A percentile compares a stretch with the other conserved stretches of the same genome.
These are phyloP conservation scores for Melanotaenia trifasciata DNA, from an alignment of 2,797 vertebrate genomes.

Conservation along the genomic window DNA sequence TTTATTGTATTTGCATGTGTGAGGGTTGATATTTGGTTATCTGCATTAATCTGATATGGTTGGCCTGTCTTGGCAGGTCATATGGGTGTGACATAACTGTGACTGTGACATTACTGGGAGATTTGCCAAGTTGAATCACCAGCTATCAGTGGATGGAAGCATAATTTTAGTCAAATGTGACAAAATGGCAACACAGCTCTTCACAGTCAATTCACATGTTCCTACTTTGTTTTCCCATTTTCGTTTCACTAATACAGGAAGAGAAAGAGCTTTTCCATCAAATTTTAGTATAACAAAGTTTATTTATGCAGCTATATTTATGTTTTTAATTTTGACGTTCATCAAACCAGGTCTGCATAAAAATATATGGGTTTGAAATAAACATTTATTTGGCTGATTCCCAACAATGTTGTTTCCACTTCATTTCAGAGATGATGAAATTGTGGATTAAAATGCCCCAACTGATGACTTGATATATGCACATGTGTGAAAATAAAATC, in stretches of 20 bases:
- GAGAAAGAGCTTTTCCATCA: too few relatives aligned
- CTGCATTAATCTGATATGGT: conserved; percentile 27
- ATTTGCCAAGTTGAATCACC: conserved; percentile 36
- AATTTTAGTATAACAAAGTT: too few relatives aligned
- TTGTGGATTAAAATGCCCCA: too few relatives aligned
- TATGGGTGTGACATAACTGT: conserved; percentile 47
- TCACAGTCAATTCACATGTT: not conserved
- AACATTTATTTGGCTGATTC: not conserved
- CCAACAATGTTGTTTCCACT: too few relatives aligned
- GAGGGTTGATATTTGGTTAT: conserved; percentile 54
- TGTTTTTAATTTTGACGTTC: too few relatives aligned
- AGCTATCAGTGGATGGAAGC: conserved; percentile 25
- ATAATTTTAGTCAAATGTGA: conserved; percentile 15
- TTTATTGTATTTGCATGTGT: conserved; percentile 52
- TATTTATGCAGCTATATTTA: too few relatives aligned
- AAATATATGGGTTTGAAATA: not conserved
- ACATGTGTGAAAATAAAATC: too few relatives aligned
- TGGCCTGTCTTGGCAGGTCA: conserved; percentile 50
- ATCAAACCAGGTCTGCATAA: not conserved
- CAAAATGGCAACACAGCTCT: not conserved
- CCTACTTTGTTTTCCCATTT: too few relatives aligned
- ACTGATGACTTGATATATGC: too few relatives aligned
- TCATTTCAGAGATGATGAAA: too few relatives aligned
- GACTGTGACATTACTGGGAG: not conserved
- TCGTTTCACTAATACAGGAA: too few relatives aligned